Evolutionary conservation across 2,888 invertebrate genomes (phyloP), one percentile per base, ranked within the genome.

Genomic region (Platycheirus rosarum): DNA sequence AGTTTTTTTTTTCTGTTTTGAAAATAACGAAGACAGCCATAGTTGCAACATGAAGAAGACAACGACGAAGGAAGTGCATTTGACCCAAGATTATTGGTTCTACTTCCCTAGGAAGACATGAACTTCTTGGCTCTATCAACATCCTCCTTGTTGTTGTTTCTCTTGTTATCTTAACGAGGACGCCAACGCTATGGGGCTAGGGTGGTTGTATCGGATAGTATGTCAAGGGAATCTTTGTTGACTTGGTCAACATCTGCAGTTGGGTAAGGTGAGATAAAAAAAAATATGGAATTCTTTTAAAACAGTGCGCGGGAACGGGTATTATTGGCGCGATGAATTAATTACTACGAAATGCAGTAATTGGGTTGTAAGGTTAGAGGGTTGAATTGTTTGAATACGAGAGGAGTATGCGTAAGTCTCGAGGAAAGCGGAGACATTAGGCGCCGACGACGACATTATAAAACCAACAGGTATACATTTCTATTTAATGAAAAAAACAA

Each of bases 181-280:
- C 53, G 2, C 13, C 6, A 14, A 37, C 23, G 23, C 2, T 26
- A 13, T 13, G 5, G 26, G 23, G 48, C 23, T 8, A 23, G 16
- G 8, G 29, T 26, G 40, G 53, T 7, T 7, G 68, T 55, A 51
- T 57, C n/a, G 48, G 46, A 32, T 51, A 60, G 60, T 71, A 18
- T 53, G 57, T 60, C 65, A 71, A 77, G 65, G 71, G 13, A 60
- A 51, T 53, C 23, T 20, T 60, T 71, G 71, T 71, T 77, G 42
- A 77, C 57, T 71, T 40, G 44, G 46, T 73, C 66, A 73, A 60
- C 42, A 77, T 23, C n/a, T 35, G 1, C 14, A 8, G 9, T 7
- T 20, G 29, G 63, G 13, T 14, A 40, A 69, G 48, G 23, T 55
- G 57, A 57, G 14, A 29, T 23, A 70, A n/a, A 53, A 76, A 70